Percentiles rank a stretch among this genome's conserved stretches.
These are phyloP conservation scores for Pheosia tremula DNA, from an alignment of 2,888 invertebrate genomes.

Conservation along the genomic window DNA sequence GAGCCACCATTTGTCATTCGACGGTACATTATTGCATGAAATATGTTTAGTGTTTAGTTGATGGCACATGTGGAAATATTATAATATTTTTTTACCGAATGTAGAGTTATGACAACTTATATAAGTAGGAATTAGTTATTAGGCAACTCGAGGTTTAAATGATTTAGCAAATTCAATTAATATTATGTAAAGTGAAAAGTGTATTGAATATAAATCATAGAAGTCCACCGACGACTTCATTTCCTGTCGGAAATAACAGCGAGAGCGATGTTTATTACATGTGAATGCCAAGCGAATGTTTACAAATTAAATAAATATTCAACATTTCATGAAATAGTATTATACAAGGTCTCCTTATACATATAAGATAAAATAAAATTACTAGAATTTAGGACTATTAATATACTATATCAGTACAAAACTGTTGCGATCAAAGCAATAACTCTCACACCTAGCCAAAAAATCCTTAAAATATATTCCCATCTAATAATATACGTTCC, in stretches of 20 bases:
- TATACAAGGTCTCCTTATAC: background rate
- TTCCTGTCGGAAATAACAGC: conserved; percentile 47
- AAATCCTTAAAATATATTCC: conserved; percentile 1
- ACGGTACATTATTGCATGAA: conserved; percentile 39
- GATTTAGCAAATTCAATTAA: background rate
- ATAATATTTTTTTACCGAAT: background rate
- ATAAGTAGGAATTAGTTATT: background rate
- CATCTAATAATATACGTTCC: conserved; percentile 14
- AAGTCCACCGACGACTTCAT: conserved; percentile 36
- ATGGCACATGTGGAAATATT: background rate
- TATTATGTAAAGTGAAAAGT: background rate
- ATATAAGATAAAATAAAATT: background rate
- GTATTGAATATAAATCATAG: background rate
- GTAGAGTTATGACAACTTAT: background rate
- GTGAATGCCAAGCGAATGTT: background rate
- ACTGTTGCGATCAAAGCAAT: background rate
- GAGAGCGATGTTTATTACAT: conserved; percentile 19
- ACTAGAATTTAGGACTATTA: too few species aligned
- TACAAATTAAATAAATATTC: background rate
- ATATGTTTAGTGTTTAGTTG: conserved; percentile 21
- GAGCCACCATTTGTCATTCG: conserved; percentile 56
- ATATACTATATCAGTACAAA: too few species aligned
- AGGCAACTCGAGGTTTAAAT: background rate
- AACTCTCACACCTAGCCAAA: background rate
- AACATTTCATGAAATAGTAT: background rate